Percentiles rank a stretch among this genome's conserved stretches.
Evolutionary conservation across 2,888 invertebrate genomes (phyloP).

Genomic region (Eubasilissa splendida): DNA sequence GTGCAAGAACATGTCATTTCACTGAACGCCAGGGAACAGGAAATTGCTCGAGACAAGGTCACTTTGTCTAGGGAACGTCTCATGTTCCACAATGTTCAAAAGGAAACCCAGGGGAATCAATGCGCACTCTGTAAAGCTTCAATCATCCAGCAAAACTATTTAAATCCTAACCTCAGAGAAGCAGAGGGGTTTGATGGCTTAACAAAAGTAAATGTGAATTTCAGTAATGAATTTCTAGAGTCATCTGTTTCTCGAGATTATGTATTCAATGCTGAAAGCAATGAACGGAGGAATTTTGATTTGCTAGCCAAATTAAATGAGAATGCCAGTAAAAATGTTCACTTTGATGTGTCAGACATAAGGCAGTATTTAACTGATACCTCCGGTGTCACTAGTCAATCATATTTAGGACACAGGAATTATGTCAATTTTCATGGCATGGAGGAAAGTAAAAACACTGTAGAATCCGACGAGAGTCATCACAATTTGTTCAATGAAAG

Average conservation of each 20-base stretch:
- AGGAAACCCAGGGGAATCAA: slow-evolving; percentile 64
- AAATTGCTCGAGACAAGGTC: slow-evolving; percentile 76
- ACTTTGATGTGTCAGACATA: slow-evolving; percentile 11
- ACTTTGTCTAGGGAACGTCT: slow-evolving; percentile 74
- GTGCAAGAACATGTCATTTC: slow-evolving; percentile 74
- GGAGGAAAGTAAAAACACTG: slow-evolving; percentile 8
- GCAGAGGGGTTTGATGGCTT: neutral
- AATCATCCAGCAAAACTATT: slow-evolving; percentile 59
- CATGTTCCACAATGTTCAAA: slow-evolving; percentile 71
- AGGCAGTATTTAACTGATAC: neutral
- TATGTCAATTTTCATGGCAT: neutral
- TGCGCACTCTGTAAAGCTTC: slow-evolving; percentile 59
- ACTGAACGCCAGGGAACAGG: slow-evolving; percentile 73
- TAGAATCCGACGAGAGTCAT: neutral
- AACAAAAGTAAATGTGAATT: slow-evolving; percentile 31
- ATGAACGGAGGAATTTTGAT: slow-evolving; percentile 3
- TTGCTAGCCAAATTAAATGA: neutral
- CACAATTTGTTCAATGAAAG: neutral
- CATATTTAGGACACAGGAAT: neutral
- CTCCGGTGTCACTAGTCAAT: neutral
- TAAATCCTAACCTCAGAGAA: neutral
- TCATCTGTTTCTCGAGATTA: slow-evolving; percentile 33
- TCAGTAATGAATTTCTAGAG: slow-evolving; percentile 36
- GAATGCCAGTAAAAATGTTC: slow-evolving; percentile 8
- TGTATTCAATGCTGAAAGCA: neutral